These are phyloP conservation scores for Sorex fumeus DNA, from an alignment of 2,113 vertebrate species.

Conservation along the genomic window DNA sequence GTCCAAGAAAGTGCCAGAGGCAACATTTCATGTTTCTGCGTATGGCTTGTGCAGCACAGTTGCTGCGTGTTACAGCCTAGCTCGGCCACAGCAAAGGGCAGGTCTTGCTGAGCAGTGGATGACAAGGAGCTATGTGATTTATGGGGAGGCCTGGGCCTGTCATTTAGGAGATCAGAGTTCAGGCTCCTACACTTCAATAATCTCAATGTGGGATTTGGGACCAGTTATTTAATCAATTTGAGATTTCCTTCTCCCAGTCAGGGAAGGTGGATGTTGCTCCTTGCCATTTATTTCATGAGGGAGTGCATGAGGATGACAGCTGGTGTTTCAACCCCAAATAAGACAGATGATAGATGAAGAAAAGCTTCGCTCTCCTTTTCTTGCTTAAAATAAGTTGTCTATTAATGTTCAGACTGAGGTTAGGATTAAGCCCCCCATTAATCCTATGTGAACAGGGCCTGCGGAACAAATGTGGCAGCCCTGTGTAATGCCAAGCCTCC, in stretches of 20 bases:
- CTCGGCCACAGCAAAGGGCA: not conserved
- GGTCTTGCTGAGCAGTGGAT: not conserved
- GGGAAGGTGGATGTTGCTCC: not conserved
- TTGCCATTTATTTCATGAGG: constrained; percentile 1
- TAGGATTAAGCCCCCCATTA: not conserved
- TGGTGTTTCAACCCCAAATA: not conserved
- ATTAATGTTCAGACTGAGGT: not conserved
- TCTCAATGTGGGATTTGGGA: not conserved
- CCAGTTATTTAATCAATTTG: constrained; percentile 4
- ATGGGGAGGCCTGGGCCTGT: not conserved
- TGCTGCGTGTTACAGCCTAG: constrained; percentile 16
- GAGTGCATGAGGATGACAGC: not conserved
- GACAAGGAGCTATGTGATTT: not conserved
- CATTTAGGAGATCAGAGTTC: constrained; percentile 46
- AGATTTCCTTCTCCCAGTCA: constrained; percentile 17
- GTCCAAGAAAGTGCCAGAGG: constrained; percentile 64
- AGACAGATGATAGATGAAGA: not conserved
- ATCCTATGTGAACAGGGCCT: not conserved
- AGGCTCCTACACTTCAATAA: constrained; percentile 39
- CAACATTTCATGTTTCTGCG: constrained; percentile 62
- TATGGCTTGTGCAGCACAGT: not conserved
- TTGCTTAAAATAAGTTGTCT: not conserved
- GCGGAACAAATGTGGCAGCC: not conserved
- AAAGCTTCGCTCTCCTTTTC: not conserved
- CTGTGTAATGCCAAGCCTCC: not conserved